These are phyloP conservation scores for Ricordea florida DNA, from an alignment of 92 coral and sea anemone species.

Conservation along the genomic window DNA sequence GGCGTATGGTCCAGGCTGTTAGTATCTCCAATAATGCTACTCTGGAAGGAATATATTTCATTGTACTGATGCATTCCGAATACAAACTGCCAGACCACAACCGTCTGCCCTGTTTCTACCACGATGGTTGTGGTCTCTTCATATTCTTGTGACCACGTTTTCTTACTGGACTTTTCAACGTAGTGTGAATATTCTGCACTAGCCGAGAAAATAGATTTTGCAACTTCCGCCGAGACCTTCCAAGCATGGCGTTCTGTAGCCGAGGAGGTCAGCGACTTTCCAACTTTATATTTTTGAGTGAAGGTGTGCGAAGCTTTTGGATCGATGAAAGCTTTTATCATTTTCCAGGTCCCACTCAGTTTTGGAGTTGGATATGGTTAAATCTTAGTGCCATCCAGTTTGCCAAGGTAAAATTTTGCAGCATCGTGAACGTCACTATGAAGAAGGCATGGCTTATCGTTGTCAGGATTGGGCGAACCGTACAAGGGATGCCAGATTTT, in stretches of 20 bases:
- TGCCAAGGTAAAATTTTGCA: conserved; percentile 24
- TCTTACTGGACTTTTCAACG: not conserved
- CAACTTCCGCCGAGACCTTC: not conserved
- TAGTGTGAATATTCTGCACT: not conserved
- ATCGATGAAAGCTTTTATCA: conserved; percentile 25
- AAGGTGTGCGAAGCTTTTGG: conserved; percentile 9
- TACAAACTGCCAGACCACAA: conserved; percentile 8
- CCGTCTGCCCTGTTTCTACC: not conserved
- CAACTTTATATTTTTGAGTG: conserved; percentile 11
- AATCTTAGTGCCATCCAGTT: conserved; percentile 17
- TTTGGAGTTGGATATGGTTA: conserved; percentile 19
- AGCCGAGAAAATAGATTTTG: not conserved
- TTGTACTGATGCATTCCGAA: conserved; percentile 5
- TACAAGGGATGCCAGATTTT: conserved; percentile 8
- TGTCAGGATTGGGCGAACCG: conserved; percentile 16
- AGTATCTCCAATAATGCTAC: not conserved
- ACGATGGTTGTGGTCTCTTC: conserved; percentile 6
- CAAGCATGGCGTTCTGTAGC: not conserved
- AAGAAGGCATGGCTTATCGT: conserved; percentile 14
- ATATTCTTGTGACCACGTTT: not conserved
- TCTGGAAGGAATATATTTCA: not conserved
- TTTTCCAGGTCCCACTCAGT: conserved; percentile 34
- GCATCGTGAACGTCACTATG: not conserved
- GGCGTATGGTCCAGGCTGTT: not conserved
- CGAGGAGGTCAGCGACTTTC: not conserved